Evolutionary conservation across 1,140 invertebrate species (phyloP).

Genomic region (Aphis craccivora): DNA sequence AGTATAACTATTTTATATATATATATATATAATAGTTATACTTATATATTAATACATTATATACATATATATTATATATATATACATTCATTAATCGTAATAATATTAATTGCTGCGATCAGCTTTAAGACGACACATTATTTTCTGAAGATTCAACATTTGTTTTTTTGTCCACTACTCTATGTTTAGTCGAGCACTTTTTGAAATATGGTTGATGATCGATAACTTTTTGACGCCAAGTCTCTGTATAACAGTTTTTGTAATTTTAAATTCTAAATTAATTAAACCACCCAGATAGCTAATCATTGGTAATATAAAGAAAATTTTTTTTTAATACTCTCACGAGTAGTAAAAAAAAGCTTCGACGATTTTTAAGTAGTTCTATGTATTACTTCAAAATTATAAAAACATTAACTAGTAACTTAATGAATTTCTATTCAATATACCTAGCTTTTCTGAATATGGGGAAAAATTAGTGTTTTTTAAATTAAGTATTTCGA

Average conservation of each 20-base stretch:
- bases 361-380: no score
- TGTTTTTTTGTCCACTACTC: not conserved
- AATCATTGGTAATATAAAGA: not conserved
- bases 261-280: not conserved
- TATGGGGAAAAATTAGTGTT: not conserved
- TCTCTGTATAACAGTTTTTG: constrained; percentile 7
- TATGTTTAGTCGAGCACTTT: constrained; percentile 2
- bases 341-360: not conserved
- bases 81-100: not conserved
- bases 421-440: not conserved
- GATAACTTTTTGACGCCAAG: constrained; percentile 31
- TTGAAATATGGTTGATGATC: constrained; percentile 36
- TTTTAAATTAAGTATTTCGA: no score
- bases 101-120: not conserved
- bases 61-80: not conserved
- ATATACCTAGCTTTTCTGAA: not conserved
- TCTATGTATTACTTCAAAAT: no score
- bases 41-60: no score
- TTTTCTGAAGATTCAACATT: not conserved
- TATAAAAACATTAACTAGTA: no score
- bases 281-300: not conserved
- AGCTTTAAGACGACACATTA: not conserved
- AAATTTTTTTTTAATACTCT: not conserved
- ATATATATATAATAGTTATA: no score
- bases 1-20: not conserved